Conservation (phyloP, 2,797 vertebrate genomes). For the Pteronotus mesoamericanus region DNA sequence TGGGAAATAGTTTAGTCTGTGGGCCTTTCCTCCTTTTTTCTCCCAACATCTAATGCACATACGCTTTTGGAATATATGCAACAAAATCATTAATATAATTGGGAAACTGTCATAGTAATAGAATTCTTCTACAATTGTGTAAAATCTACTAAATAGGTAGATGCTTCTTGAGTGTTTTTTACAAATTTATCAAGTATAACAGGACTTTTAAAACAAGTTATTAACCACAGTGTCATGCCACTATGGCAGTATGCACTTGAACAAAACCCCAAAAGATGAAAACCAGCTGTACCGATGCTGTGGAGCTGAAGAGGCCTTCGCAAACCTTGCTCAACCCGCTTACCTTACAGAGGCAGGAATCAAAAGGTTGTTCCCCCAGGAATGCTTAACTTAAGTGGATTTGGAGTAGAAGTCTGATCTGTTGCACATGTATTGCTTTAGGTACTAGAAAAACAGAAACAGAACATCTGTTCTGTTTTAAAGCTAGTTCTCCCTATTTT, state of each 20-base stretch:
- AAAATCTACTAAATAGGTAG: neutral
- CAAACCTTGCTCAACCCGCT: neutral
- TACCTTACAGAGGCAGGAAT: neutral
- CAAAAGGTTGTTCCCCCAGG: neutral
- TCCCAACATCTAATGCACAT: neutral
- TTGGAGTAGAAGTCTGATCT: neutral
- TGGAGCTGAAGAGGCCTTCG: neutral
- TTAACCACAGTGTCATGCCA: neutral
- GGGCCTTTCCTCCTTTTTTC: neutral
- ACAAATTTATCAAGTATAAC: neutral
- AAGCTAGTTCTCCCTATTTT: neutral
- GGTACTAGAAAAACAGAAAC: neutral
- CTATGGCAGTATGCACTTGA: neutral
- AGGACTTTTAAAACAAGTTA: neutral
- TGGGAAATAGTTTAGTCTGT: neutral
- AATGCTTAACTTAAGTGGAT: neutral
- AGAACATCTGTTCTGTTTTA: neutral
- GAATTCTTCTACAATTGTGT: neutral
- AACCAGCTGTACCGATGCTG: neutral
- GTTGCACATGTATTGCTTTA: neutral
- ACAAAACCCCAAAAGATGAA: neutral
- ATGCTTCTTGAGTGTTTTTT: neutral
- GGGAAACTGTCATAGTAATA: neutral
- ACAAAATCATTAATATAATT: neutral
- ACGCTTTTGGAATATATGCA: neutral